Percentiles rank a stretch among this genome's conserved stretches.
Conservation (phyloP, 2,888 invertebrate genomes). For the Reticulitermes lucifugus region DNA sequence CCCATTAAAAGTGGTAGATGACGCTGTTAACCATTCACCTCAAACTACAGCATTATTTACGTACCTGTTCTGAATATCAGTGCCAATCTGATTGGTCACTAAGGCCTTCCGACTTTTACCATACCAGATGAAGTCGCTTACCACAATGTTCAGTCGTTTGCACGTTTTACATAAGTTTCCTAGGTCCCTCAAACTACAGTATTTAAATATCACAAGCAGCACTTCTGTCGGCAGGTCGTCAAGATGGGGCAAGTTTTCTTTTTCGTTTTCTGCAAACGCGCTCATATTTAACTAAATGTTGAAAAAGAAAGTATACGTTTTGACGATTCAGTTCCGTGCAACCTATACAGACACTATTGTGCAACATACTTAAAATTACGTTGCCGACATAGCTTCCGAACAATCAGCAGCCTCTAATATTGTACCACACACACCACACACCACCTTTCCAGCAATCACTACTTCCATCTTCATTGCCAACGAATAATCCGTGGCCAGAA, state of each 20-base stretch:
- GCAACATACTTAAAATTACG: constrained; percentile 10
- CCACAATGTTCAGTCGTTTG: constrained; percentile 64
- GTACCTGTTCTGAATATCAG: constrained; percentile 38
- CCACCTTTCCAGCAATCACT: too few species aligned
- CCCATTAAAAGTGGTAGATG: not conserved
- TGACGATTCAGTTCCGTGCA: not conserved
- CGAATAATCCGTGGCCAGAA: too few species aligned
- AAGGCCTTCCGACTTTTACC: constrained; percentile 59
- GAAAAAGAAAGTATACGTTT: not conserved
- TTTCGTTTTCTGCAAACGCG: constrained; percentile 22
- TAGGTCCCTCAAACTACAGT: constrained; percentile 60
- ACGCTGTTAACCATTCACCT: not conserved
- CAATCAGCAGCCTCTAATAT: too few species aligned
- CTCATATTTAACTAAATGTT: not conserved
- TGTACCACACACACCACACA: too few species aligned
- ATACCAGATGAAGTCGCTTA: constrained; percentile 63
- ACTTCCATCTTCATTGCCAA: too few species aligned
- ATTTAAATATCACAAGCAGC: constrained; percentile 67
- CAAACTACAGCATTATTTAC: not conserved
- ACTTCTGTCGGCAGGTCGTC: constrained; percentile 63
- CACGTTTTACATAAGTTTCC: constrained; percentile 65
- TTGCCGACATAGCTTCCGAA: not conserved
- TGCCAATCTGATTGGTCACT: constrained; percentile 60
- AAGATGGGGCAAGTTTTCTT: constrained; percentile 28
- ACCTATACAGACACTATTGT: not conserved